These are phyloP conservation scores for Kryptolebias marmoratus DNA, from an alignment of 2,113 vertebrate genomes.

Conservation along the genomic window DNA sequence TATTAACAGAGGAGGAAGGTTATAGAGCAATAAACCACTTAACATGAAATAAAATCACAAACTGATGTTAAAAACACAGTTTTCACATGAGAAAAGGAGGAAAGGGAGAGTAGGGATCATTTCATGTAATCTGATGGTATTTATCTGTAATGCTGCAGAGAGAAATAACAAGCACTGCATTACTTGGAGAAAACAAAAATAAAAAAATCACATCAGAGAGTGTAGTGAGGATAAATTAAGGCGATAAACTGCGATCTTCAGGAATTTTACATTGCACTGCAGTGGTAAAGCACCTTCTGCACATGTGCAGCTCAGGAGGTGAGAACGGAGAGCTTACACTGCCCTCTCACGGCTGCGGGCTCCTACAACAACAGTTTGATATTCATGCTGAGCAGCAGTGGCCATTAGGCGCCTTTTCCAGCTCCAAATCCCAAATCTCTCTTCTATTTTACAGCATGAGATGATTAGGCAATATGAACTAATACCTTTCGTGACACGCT, in stretches of 20 bases:
- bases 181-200: background rate
- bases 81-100: background rate
- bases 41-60: constrained; percentile 11
- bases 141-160: constrained; percentile 13
- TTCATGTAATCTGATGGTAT: constrained; percentile 27
- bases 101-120: constrained; percentile 10
- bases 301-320: constrained; percentile 53
- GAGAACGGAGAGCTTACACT: constrained; percentile 48
- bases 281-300: constrained; percentile 62
- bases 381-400: constrained; percentile 3
- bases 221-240: constrained; percentile 23
- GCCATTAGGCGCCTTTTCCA: constrained; percentile 47
- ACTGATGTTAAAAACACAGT: constrained; percentile 13
- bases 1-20: constrained; percentile 13
- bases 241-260: constrained; percentile 56
- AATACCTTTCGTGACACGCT: constrained; percentile 57
- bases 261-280: constrained; percentile 57
- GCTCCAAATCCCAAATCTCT: constrained; percentile 47
- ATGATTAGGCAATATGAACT: constrained; percentile 61
- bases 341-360: constrained; percentile 66
- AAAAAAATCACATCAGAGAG: background rate
- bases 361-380: constrained; percentile 37
- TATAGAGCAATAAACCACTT: constrained; percentile 8
- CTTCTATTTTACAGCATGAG: constrained; percentile 60
- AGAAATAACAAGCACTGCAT: constrained; percentile 22